These are phyloP conservation scores for Helicorthomorpha holstii DNA, from an alignment of 1,140 invertebrate species.

Conservation along the genomic window DNA sequence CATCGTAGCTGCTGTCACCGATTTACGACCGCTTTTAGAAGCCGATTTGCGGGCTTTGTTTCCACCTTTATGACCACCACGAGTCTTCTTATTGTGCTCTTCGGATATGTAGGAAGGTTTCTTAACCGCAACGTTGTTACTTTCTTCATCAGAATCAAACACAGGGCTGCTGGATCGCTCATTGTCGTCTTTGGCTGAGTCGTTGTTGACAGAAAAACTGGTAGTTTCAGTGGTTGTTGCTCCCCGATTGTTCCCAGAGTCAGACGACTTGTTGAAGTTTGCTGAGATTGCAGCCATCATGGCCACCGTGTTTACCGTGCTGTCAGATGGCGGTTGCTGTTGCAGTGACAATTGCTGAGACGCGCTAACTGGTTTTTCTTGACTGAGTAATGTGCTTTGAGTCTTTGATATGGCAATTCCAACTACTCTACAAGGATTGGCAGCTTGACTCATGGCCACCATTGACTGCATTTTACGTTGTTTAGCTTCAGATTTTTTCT, in stretches of 20 bases:
- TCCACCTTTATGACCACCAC: conserved; percentile 37
- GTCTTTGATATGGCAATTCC: conserved; percentile 8
- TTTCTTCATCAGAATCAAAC: conserved; percentile 81
- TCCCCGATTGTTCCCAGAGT: conserved; percentile 38
- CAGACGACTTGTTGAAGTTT: too few relatives aligned
- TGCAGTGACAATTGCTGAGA: too few relatives aligned
- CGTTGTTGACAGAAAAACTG: conserved; percentile 6
- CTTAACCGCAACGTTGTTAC: too few relatives aligned
- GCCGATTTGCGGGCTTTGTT: conserved; percentile 20
- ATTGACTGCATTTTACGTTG: conserved; percentile 86
- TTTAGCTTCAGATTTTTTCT: conserved; percentile 90
- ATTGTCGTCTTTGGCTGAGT: conserved; percentile 36
- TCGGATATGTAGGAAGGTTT: too few relatives aligned
- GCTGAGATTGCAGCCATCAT: too few relatives aligned
- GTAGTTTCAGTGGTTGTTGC: conserved; percentile 25
- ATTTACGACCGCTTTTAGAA: not conserved
- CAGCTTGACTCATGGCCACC: conserved; percentile 69
- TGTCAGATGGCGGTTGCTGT: conserved; percentile 1
- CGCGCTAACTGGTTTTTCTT: conserved; percentile 42
- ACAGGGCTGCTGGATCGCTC: conserved; percentile 86
- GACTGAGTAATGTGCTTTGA: conserved; percentile 43
- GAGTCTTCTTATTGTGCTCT: not conserved
- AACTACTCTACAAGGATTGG: conserved; percentile 32
- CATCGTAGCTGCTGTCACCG: not conserved
- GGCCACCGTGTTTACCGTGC: not conserved